A percentile compares a stretch with the other conserved stretches of the same genome.
Conservation (phyloP, 2,797 vertebrate genomes). For the Paratrypauchen microcephalus region DNA sequence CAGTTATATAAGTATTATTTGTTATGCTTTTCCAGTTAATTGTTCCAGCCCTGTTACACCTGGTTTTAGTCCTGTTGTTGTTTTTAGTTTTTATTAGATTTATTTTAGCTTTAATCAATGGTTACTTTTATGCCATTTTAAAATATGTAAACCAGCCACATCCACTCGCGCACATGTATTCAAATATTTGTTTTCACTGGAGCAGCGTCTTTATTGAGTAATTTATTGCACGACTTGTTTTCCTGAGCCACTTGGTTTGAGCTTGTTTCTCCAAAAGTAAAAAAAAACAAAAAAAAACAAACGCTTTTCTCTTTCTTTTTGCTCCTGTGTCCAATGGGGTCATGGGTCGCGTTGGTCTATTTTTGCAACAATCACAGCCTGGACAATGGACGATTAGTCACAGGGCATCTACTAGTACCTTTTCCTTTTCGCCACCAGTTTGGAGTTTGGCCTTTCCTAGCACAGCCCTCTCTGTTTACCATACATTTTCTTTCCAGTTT, state of each 20-base stretch:
- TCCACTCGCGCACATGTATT: not conserved
- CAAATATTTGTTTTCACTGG: not conserved
- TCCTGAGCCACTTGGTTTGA: slow-evolving; percentile 4
- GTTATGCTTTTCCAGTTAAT: too few species aligned
- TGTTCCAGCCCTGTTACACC: not conserved
- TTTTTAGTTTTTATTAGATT: too few species aligned
- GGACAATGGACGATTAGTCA: slow-evolving; percentile 3
- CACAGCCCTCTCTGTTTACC: not conserved
- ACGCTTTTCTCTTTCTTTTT: not conserved
- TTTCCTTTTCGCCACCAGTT: not conserved
- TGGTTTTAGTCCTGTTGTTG: not conserved
- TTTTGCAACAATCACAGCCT: not conserved
- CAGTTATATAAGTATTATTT: too few species aligned
- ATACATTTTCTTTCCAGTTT: not conserved
- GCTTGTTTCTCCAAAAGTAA: not conserved
- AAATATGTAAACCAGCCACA: not conserved
- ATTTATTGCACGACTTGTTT: slow-evolving; percentile 21
- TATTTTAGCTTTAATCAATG: too few species aligned
- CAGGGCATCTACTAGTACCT: not conserved
- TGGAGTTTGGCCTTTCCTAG: not conserved
- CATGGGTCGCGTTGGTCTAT: not conserved
- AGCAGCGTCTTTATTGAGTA: slow-evolving; percentile 33
- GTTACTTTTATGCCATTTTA: not conserved
- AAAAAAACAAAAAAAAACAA: not conserved
- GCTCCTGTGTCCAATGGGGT: not conserved